Evolutionary conservation across 92 coral and sea anemone genomes (phyloP).

Genomic region (Paramuricea clavata): DNA sequence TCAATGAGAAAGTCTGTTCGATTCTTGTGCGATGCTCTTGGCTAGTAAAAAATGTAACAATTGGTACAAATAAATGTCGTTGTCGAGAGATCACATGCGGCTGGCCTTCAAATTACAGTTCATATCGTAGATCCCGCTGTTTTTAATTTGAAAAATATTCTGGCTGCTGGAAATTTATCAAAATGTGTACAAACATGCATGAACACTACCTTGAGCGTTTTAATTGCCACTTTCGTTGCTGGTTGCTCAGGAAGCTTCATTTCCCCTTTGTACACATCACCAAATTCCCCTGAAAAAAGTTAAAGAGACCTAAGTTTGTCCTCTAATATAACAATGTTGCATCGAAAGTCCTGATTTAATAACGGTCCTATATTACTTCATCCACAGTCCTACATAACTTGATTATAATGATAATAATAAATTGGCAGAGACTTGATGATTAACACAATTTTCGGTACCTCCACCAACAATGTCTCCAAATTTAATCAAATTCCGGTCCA

Average conservation of each 20-base stretch:
- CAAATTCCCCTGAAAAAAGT: conserved; percentile 57
- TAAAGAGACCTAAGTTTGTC: no score
- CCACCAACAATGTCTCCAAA: conserved; percentile 91
- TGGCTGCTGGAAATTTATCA: no score
- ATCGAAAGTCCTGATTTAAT: no score
- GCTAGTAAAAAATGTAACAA: conserved; percentile 13
- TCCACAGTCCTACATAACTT: no score
- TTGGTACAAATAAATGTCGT: neutral
- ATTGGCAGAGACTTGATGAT: no score
- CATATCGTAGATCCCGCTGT: neutral
- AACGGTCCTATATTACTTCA: no score
- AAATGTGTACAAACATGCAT: neutral
- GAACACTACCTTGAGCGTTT: conserved; percentile 40
- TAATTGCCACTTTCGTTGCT: conserved; percentile 51
- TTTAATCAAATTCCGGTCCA: conserved; percentile 69
- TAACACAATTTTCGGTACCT: conserved; percentile 59
- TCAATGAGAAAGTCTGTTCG: conserved; percentile 58
- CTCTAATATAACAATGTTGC: no score
- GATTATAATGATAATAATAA: no score
- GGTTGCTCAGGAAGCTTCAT: conserved; percentile 31
- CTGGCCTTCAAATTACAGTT: neutral
- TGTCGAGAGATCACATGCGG: neutral
- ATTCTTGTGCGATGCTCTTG: conserved; percentile 44
- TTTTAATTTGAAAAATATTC: neutral
- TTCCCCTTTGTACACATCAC: conserved; percentile 61